Evolutionary conservation across 1,140 invertebrate genomes (phyloP).

Genomic region (Panagrolaimus sp.): DNA sequence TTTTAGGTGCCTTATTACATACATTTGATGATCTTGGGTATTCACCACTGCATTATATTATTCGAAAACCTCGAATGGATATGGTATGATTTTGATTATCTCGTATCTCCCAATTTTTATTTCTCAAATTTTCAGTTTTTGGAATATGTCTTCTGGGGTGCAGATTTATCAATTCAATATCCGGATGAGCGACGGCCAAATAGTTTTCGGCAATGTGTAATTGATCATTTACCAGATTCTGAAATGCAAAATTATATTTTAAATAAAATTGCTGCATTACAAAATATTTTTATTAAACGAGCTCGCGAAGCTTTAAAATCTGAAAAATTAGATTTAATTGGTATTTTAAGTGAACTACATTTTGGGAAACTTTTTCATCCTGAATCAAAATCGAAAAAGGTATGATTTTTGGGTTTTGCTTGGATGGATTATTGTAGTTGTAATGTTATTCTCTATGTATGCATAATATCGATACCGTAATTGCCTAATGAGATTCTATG

Average conservation of each 20-base stretch:
- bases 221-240: not conserved
- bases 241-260: not conserved
- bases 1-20: not conserved
- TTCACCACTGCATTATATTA: not conserved
- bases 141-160: not conserved
- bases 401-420: no score
- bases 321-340: not conserved
- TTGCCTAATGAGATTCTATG: no score
- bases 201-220: not conserved
- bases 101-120: no score
- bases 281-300: not conserved
- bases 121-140: conserved; percentile 15
- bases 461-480: no score
- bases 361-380: not conserved
- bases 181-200: no score
- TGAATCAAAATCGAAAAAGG: not conserved
- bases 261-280: not conserved
- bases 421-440: no score
- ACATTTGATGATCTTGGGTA: conserved; percentile 4
- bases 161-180: not conserved
- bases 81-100: not conserved
- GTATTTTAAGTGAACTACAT: not conserved
- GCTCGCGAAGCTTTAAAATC: not conserved
- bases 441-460: no score
- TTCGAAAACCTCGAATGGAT: not conserved